Percentiles rank a stretch among this genome's conserved stretches.
These are phyloP conservation scores for Melanostoma scalare DNA, from an alignment of 2,888 invertebrate genomes.

Conservation along the genomic window DNA sequence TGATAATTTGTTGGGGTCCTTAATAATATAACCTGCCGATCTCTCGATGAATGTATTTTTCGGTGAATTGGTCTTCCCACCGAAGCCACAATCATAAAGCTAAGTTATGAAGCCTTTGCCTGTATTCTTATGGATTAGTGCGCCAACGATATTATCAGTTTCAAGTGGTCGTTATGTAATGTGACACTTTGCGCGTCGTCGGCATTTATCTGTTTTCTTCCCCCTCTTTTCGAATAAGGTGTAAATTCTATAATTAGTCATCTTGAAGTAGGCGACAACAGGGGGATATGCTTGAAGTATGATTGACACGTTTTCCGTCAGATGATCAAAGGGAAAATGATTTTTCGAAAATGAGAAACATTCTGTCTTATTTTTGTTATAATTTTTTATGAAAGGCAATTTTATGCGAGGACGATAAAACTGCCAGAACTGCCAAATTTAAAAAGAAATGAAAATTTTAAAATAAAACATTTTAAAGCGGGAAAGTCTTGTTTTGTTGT, in stretches of 20 bases:
- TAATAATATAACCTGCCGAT: conserved; percentile 37
- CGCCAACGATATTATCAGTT: conserved; percentile 32
- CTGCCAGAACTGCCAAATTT: no score
- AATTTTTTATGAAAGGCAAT: no score
- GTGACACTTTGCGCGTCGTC: conserved; percentile 55
- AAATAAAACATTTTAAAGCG: no score
- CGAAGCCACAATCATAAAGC: conserved; percentile 46
- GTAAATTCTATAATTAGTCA: conserved; percentile 71
- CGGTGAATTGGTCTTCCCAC: conserved; percentile 55
- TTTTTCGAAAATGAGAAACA: conserved; percentile 14
- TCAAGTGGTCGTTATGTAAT: conserved; percentile 62
- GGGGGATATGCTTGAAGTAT: conserved; percentile 45
- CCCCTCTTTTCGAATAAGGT: conserved; percentile 48
- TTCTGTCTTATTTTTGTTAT: no score
- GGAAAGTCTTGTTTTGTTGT: no score
- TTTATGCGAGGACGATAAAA: no score
- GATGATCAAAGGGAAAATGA: conserved; percentile 41
- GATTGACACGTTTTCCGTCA: conserved; percentile 52
- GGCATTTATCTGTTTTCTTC: conserved; percentile 4
- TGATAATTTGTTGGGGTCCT: conserved; percentile 66
- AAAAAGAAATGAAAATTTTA: no score
- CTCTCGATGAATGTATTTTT: conserved; percentile 43
- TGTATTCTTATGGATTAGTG: conserved; percentile 54
- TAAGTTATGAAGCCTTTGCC: conserved; percentile 32
- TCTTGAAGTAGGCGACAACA: conserved; percentile 47